These are phyloP conservation scores for Holcopasites calliopsidis DNA, from an alignment of 1,140 invertebrate genomes.

Conservation along the genomic window DNA sequence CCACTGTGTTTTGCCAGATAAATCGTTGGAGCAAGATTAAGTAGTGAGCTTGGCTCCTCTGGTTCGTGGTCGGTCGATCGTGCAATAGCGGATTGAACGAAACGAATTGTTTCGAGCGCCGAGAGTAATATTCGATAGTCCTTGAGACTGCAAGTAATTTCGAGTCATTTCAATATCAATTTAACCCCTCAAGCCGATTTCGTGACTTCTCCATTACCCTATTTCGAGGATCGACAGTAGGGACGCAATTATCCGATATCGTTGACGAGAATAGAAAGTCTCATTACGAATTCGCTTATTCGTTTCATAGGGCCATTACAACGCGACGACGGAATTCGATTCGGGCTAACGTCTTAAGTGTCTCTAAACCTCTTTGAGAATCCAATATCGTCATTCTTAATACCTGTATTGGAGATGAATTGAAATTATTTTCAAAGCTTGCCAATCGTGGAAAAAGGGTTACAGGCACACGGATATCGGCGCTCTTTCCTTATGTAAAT, in stretches of 20 bases:
- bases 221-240: constrained; percentile 58
- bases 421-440: too few relatives aligned
- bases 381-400: neutral
- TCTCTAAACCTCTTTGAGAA: neutral
- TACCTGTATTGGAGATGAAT: too few relatives aligned
- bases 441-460: too few relatives aligned
- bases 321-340: neutral
- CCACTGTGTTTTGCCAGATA: too few relatives aligned
- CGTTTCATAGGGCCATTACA: constrained; percentile 3
- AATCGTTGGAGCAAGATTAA: too few relatives aligned
- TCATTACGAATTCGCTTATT: constrained; percentile 54
- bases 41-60: too few relatives aligned
- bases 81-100: neutral
- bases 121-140: constrained; percentile 50
- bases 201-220: constrained; percentile 65
- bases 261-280: constrained; percentile 57
- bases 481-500: neutral
- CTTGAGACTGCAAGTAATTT: constrained; percentile 59
- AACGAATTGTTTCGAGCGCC: constrained; percentile 27
- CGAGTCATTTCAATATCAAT: constrained; percentile 68
- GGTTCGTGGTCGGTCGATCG: too few relatives aligned
- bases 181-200: constrained; percentile 66
- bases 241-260: constrained; percentile 63
- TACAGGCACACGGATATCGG: neutral
- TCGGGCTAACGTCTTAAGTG: neutral